These are phyloP conservation scores for Fringilla coelebs DNA, from an alignment of 2,797 vertebrate genomes.

Conservation along the genomic window DNA sequence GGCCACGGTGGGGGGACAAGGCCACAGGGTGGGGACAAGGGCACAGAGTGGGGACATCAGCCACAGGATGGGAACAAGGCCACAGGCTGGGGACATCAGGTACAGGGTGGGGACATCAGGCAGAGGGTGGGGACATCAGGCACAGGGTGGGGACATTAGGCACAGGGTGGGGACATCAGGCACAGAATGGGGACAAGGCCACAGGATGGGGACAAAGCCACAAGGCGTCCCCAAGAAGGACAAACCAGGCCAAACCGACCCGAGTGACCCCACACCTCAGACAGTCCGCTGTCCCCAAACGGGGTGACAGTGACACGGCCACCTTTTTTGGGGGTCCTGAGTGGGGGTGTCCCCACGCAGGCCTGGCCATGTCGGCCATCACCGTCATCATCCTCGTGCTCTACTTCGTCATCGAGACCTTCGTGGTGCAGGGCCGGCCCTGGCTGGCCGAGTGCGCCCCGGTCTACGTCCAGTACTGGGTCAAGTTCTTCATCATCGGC, in stretches of 20 bases:
- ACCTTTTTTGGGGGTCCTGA: neutral
- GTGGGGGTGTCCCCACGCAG: neutral
- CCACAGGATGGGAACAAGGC: too few relatives aligned
- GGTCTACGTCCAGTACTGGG: neutral
- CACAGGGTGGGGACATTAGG: too few relatives aligned
- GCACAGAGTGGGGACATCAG: too few relatives aligned
- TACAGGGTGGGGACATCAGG: too few relatives aligned
- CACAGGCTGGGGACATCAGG: too few relatives aligned
- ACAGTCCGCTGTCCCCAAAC: neutral
- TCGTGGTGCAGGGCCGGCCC: neutral
- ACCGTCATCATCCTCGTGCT: neutral
- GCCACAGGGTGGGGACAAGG: too few relatives aligned
- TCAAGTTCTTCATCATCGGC: neutral
- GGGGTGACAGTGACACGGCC: neutral
- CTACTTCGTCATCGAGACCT: neutral
- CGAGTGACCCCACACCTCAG: slow-evolving; percentile 66
- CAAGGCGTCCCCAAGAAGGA: neutral
- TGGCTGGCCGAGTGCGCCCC: neutral
- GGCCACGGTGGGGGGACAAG: too few relatives aligned
- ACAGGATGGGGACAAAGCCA: too few relatives aligned
- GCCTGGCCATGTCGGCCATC: neutral
- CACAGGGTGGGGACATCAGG: too few relatives aligned
- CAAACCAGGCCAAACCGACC: slow-evolving; percentile 83
- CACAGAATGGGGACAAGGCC: too few relatives aligned
- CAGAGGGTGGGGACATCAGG: too few relatives aligned